These are phyloP conservation scores for Acrossocheilus wenchowensis DNA, from an alignment of 2,797 vertebrate genomes.

Conservation along the genomic window DNA sequence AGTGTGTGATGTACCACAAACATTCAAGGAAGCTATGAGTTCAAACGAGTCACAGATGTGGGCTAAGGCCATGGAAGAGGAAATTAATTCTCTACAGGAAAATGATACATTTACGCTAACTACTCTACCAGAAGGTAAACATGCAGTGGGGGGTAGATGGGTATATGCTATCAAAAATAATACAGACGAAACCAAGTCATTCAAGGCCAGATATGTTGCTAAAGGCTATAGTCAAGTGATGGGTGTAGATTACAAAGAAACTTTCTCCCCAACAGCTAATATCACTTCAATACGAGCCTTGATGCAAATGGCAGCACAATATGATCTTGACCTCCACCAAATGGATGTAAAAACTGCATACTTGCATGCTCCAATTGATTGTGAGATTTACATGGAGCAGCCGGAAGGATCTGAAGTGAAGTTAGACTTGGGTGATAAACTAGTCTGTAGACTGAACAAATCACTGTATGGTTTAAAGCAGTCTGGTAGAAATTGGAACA, in stretches of 20 bases:
- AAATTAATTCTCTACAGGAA: background rate
- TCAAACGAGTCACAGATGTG: background rate
- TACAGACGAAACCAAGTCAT: background rate
- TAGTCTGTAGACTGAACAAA: too few species aligned
- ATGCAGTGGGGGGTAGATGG: background rate
- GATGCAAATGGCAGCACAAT: too few species aligned
- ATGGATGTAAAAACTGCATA: too few species aligned
- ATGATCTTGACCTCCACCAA: too few species aligned
- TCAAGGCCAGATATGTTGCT: background rate
- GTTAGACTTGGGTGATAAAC: too few species aligned
- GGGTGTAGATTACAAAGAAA: slow-evolving; percentile 6
- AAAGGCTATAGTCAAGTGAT: background rate
- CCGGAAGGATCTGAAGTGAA: too few species aligned
- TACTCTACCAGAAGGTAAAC: background rate
- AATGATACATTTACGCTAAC: background rate
- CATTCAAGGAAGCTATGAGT: background rate
- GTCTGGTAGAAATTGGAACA: too few species aligned
- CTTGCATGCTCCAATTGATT: too few species aligned
- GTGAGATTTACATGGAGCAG: too few species aligned
- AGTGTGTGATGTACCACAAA: background rate
- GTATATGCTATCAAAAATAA: background rate
- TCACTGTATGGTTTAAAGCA: too few species aligned
- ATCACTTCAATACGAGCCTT: too few species aligned
- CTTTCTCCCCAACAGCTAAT: too few species aligned
- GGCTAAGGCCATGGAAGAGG: background rate